Base-by-base conservation (phyloP, 2,113 vertebrate species). In the Boleophthalmus pectinirostris region DNA sequence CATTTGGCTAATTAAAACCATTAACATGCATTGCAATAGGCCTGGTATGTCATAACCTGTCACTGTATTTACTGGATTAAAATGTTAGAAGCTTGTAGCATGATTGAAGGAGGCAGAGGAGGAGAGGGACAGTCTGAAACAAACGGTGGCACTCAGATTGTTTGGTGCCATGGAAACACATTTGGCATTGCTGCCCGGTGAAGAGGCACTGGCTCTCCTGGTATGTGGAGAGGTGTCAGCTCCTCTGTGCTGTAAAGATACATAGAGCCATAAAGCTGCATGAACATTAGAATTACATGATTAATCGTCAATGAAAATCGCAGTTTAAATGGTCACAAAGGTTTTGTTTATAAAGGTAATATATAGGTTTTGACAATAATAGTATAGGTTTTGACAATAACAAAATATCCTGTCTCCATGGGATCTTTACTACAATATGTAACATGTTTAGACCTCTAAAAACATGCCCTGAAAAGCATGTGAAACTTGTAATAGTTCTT, bases 121-220 rank as follows among this genome's bases (percentile, higher is more conserved):
- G 67, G 69, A 25, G 67, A n/a, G 10, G 72, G 54, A 61, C 51
- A 51, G 78, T 33, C 66, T 53, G 75, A 70, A 67, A 46, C 66
- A 86, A 70, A 86, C 75, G 82, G 77, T 83, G 82, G 72, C 75
- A 66, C 49, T 16, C 73, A 49, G 73, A 78, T 77, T 75, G 78
- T 78, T 74, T n/a, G 86, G 73, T 81, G 77, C 84, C 86, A 90
- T 91, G 87, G 91, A 66, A 89, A 92, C 88, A 74, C 51, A 72
- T 15, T 75, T 91, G 83, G 85, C 85, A 85, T 81, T 64, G 35
- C 74, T 69, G 61, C 79, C 69, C 57, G 60, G 71, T 12, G 77
- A 81, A 72, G 67, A 81, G 82, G 78, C 81, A 87, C 84, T 78
- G 74, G 35, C 73, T 78, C 47, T 75, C 68, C 73, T 86, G 87